Evolutionary conservation across 64 coral and sea anemone genomes (phyloP).

Genomic region (Orbicella faveolata): DNA sequence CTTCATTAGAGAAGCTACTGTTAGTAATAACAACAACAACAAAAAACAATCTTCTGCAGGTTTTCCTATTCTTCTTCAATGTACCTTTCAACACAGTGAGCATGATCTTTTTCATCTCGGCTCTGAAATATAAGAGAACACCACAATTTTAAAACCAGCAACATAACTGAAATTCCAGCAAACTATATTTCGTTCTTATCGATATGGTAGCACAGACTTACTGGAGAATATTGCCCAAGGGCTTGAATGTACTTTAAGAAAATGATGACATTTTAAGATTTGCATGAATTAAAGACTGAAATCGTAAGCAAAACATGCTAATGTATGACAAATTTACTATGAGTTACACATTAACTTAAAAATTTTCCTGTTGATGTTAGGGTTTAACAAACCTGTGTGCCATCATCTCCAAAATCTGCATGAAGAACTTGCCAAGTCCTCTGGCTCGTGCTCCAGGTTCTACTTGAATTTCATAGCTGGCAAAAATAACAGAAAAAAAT

Average conservation of each 20-base stretch:
- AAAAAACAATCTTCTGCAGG: too few species aligned
- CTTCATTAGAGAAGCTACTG: too few species aligned
- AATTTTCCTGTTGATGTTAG: background rate
- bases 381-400: constrained; percentile 71
- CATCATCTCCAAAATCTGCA: constrained; percentile 97
- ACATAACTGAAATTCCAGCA: too few species aligned
- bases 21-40: too few species aligned
- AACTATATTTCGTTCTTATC: too few species aligned
- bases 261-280: too few species aligned
- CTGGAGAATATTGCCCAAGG: too few species aligned
- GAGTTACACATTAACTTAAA: background rate
- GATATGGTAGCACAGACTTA: too few species aligned
- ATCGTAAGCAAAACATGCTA: too few species aligned
- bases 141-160: background rate
- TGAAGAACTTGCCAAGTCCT: constrained; percentile 95
- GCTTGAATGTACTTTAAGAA: too few species aligned
- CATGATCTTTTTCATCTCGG: constrained; percentile 94
- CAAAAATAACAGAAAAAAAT: constrained; percentile 4
- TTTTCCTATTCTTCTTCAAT: background rate
- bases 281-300: too few species aligned
- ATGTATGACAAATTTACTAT: too few species aligned
- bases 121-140: constrained; percentile 49
- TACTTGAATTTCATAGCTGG: constrained; percentile 96
- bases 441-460: constrained; percentile 70
- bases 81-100: constrained; percentile 96